Percentiles rank a stretch among this genome's conserved stretches.
Conservation (phyloP, 2,888 invertebrate species). For the Brachyopa scutellaris region DNA sequence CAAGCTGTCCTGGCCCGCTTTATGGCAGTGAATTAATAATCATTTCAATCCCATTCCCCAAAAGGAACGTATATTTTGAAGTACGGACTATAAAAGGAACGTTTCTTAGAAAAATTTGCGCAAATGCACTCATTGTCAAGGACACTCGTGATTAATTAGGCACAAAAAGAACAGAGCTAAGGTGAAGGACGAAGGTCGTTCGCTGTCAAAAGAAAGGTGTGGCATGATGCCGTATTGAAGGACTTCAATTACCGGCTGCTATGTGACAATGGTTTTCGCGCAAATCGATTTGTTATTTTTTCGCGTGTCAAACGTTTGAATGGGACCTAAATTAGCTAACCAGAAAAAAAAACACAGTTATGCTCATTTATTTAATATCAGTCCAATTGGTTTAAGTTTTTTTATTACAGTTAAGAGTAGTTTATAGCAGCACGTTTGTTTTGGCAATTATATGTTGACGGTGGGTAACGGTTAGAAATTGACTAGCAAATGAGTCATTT, state of each 20-base stretch:
- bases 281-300: constrained; percentile 20
- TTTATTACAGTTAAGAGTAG: neutral
- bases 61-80: neutral
- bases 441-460: neutral
- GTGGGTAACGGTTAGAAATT: neutral
- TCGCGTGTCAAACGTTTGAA: constrained; percentile 20
- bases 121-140: constrained; percentile 35
- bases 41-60: neutral
- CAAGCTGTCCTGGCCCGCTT: neutral
- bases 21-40: constrained; percentile 8
- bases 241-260: neutral
- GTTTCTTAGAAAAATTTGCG: constrained; percentile 2
- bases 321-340: neutral
- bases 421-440: neutral
- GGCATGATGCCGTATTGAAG: constrained; percentile 1
- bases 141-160: constrained; percentile 27
- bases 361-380: constrained; percentile 20
- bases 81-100: constrained; percentile 10
- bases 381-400: constrained; percentile 12
- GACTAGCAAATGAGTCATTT: neutral
- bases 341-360: constrained; percentile 7
- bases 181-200: constrained; percentile 15
- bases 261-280: neutral
- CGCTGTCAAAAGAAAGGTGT: constrained; percentile 18
- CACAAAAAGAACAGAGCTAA: neutral